Conservation (phyloP, 2,888 invertebrate species). For the Pterobdella sp. region DNA sequence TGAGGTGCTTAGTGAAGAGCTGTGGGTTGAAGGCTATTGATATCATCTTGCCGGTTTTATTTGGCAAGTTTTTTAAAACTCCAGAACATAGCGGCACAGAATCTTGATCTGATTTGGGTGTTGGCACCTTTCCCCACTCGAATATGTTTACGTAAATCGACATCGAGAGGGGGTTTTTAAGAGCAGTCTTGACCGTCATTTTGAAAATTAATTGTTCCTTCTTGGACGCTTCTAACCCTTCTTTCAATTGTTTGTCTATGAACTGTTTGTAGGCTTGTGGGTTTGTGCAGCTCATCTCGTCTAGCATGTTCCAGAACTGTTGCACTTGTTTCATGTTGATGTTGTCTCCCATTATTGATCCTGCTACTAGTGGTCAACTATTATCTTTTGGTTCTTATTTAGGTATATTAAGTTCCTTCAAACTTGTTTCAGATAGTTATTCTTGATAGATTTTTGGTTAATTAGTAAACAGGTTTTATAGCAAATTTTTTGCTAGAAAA, state of each 20-base stretch:
- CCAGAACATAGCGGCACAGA: conserved; percentile 9
- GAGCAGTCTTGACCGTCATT: background rate
- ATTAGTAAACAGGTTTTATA: too few relatives aligned
- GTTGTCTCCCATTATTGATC: background rate
- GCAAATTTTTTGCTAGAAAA: too few relatives aligned
- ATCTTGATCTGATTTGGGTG: background rate
- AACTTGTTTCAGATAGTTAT: too few relatives aligned
- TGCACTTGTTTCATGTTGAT: background rate
- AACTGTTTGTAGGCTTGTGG: conserved; percentile 16
- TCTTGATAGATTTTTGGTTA: too few relatives aligned
- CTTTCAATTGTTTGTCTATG: conserved; percentile 14
- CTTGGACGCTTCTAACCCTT: background rate
- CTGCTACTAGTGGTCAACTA: too few relatives aligned
- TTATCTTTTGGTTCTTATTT: too few relatives aligned
- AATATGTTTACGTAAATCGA: conserved; percentile 6
- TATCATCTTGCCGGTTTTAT: background rate
- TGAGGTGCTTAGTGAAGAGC: background rate
- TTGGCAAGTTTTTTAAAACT: conserved; percentile 2
- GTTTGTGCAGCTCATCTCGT: conserved; percentile 13
- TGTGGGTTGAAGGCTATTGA: conserved; percentile 16
- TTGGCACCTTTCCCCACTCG: conserved; percentile 9
- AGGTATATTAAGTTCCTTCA: too few relatives aligned
- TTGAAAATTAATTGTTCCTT: background rate
- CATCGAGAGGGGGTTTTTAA: background rate
- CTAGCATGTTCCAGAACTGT: conserved; percentile 18